Base-by-base conservation (phyloP, 2,113 vertebrate genomes). In the Morphnarchus princeps region DNA sequence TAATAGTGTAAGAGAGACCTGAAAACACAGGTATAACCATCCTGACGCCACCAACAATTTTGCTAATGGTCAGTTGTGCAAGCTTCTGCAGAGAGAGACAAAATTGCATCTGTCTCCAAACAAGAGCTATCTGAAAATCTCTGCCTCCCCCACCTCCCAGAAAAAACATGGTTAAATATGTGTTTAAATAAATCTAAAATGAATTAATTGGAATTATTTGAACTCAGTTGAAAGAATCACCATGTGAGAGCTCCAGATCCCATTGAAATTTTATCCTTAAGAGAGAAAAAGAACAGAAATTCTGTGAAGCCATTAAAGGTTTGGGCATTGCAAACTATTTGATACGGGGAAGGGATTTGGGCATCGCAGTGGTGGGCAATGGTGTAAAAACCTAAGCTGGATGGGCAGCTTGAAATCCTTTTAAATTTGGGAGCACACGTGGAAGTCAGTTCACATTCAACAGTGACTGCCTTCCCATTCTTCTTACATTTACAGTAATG, bases 31-130 rank as follows among this genome's bases (percentile, higher is more conserved):
- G 38, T 93, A 18, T 10, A 42, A 76, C 92, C 82, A 10, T 76
- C 88, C 82, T 45, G 95, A 92, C 72, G n/a, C 93, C 94, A 59
- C 89, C 91, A 24, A 26, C 82, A 52, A 69, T 94, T 93, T 58
- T 47, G 58, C 83, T 96, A 79, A 93, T 94, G 96, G 92, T 87
- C 95, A 87, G 71, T 92, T 93, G 90, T 93, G 94, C 95, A 91
- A 94, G 81, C 16, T 69, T 29, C 89, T 81, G 59, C 72, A 57
- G 63, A 45, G 83, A 70, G 61, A 96, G 76, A 63, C 76, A 83
- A 77, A 93, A 95, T 72, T 77, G 32, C 82, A 11, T 22, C 92
- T 89, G 79, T 52, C 79, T 95, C 91, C 90, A 70, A 40, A 87
- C 31, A 3, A 0, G 8, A 96, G 82, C 65, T 87, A 84, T 85